A percentile compares a stretch with the other conserved stretches of the same genome.
Conservation (phyloP, 2,113 vertebrate genomes). For the Brachypodius melanocephalos region DNA sequence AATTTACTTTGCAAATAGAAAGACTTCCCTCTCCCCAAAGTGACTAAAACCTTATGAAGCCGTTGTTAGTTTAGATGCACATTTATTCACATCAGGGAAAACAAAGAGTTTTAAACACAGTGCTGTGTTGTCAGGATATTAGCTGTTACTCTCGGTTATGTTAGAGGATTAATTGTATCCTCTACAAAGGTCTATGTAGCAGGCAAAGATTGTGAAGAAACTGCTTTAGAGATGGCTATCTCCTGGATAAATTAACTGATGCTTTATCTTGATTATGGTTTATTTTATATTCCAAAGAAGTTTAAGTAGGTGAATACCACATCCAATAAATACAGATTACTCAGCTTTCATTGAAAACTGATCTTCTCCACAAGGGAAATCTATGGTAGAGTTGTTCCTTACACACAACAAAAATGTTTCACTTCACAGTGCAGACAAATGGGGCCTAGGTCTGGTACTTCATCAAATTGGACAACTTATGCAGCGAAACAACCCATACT, state of each 20-base stretch:
- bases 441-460: not conserved
- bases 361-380: constrained; percentile 30
- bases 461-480: not conserved
- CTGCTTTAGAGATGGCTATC: constrained; percentile 34
- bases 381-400: constrained; percentile 32
- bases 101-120: not conserved
- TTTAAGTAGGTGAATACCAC: constrained; percentile 23
- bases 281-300: constrained; percentile 49
- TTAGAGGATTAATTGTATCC: constrained; percentile 43
- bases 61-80: not conserved
- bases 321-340: constrained; percentile 52
- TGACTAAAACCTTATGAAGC: not conserved
- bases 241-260: constrained; percentile 45
- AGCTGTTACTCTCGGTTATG: not conserved
- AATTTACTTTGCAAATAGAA: not conserved
- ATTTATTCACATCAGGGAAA: not conserved
- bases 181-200: constrained; percentile 45
- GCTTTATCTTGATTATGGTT: constrained; percentile 53
- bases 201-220: constrained; percentile 17
- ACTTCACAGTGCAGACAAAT: constrained; percentile 11
- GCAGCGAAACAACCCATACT: not conserved
- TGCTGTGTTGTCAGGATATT: not conserved
- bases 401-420: constrained; percentile 7
- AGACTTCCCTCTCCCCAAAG: not conserved
- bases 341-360: constrained; percentile 41